Base-by-base conservation (phyloP, 2,797 vertebrate genomes). In the Fratercula arctica region DNA sequence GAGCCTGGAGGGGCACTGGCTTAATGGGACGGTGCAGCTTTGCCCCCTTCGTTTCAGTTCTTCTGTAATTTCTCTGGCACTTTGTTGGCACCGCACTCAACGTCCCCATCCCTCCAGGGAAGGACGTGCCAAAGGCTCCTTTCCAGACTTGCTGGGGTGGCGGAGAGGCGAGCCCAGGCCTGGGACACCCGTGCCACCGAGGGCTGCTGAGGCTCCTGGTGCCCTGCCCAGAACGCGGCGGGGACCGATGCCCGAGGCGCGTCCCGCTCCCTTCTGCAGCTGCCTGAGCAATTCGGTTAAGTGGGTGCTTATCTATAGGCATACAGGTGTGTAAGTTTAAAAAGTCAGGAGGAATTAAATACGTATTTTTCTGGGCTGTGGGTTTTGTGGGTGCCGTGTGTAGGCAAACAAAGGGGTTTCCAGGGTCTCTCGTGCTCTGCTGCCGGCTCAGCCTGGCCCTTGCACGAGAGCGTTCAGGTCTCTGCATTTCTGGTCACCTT, bases 401-500 rank as follows among this genome's bases (percentile, higher is more conserved):
- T 3, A 51, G 61, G 37, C 31, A 35, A 54, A n/a, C 23, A 45
- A 33, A 46, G 16, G 28, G 13, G 35, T 78, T 61, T 43, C 29
- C 6, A 3, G 50, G 57, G 39, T 63, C 1, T 1, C 53, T 81
- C 3, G 0, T 18, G 68, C 73, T 74, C 53, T 2, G 13, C 85
- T 59, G 66, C 61, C 41, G 13, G 84, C 83, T 72, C 61, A 81
- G 74, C 81, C 87, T 11, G 16, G 66, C 56, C 59, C 6, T 3
- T 11, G 11, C 67, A 37, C 26, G 11, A 5, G 74, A 79, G 61
- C 21, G 1, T 37, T 59, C 37, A 88, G 56, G 79, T 64, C 63
- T 37, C 8, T 53, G 83, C 1, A 7, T 70, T 67, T 24, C 61
- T 87, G 83, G 77, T 96, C 96, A 95, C 93, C 97, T 96, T 95